Evolutionary conservation across 2,888 invertebrate species (phyloP).

Genomic region (Amblyjoppa fuscipennis): DNA sequence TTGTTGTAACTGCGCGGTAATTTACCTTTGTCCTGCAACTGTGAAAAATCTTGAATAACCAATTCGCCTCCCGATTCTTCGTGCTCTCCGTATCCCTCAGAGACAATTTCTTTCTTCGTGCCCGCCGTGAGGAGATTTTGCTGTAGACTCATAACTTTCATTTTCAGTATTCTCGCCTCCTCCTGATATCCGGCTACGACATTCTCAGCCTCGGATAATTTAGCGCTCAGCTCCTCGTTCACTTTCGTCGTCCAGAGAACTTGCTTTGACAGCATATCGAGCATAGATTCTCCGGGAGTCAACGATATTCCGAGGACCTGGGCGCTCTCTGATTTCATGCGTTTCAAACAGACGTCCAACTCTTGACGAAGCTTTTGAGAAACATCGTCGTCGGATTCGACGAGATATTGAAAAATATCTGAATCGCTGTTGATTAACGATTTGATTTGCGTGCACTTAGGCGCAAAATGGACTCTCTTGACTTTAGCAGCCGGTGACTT

Average conservation of each 20-base stretch:
- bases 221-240: constrained; percentile 84
- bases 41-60: constrained; percentile 79
- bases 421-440: constrained; percentile 86
- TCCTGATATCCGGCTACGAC: constrained; percentile 85
- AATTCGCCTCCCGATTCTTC: constrained; percentile 77
- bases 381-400: constrained; percentile 86
- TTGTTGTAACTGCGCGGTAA: not conserved
- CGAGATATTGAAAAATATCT: constrained; percentile 87
- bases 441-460: constrained; percentile 87
- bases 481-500: constrained; percentile 75
- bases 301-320: constrained; percentile 89
- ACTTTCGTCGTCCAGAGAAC: constrained; percentile 73
- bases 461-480: constrained; percentile 90
- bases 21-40: constrained; percentile 83
- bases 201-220: constrained; percentile 87
- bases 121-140: constrained; percentile 85
- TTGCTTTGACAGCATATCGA: constrained; percentile 73
- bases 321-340: constrained; percentile 90
- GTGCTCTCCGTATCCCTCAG: constrained; percentile 86
- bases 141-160: constrained; percentile 87
- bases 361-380: constrained; percentile 88
- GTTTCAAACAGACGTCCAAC: constrained; percentile 89
- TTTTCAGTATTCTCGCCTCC: constrained; percentile 86
- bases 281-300: constrained; percentile 70
- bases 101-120: constrained; percentile 86